Evolutionary conservation across 2,888 invertebrate species (phyloP), one percentile per base, ranked within the genome.

Genomic region (Phlogophora meticulosa): DNA sequence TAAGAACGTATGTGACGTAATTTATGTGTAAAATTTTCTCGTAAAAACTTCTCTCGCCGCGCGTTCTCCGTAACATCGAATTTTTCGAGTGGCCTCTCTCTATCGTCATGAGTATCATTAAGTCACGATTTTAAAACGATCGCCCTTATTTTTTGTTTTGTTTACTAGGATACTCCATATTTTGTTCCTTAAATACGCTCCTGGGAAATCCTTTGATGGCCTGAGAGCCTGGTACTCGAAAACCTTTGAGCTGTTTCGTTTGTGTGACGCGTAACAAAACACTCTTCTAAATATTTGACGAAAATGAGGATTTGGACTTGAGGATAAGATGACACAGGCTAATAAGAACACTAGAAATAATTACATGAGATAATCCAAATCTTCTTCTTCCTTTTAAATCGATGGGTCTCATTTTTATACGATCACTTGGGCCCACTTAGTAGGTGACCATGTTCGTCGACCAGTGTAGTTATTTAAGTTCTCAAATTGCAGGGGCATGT

Each of bases 21-120:
- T 94, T 93, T 93, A 92, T 93, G 91, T 91, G 87, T 88, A 87
- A 91, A 92, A 92, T 92, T 92, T 88, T 88, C 88, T 89, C 88
- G 89, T 89, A 90, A 91, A 93, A 93, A 92, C 87, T 92, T 91
- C 84, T 81, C 77, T 83, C 80, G 80, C 84, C 85, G 84, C 84
- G 81, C 86, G 83, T 90, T 90, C 88, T 87, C 84, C 85, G 84
- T 88, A 79, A 86, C 89, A 83, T 85, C 75, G 84, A 80, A 83
- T 87, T 89, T 88, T 88, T 88, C 81, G 81, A 89, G 88, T 85
- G 85, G 83, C 81, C 81, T 78, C 80, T 79, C 76, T 78, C 72
- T 80, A 85, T 81, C 87, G 87, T 85, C 90, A 81, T 76, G 87
- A 89, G 90, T 88, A 87, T 89, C 90, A 91, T 91, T 91, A 89